Evolutionary conservation across 2,888 invertebrate species (phyloP), one percentile per base, ranked within the genome.

Genomic region (Stenchaetothrips biformis): DNA sequence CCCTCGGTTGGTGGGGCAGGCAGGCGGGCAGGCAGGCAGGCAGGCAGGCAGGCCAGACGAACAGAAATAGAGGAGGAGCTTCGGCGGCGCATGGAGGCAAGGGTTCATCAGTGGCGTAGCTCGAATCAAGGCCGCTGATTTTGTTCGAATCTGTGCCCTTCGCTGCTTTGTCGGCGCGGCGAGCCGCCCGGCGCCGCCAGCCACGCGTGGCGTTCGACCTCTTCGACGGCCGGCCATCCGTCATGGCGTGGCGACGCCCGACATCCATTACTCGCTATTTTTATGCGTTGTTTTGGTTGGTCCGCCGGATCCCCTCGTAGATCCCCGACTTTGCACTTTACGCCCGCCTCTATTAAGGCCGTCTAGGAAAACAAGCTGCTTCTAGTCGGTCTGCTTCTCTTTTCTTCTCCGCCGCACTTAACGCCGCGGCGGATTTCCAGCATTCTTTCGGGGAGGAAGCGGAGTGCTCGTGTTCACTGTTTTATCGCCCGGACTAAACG

Each of bases 31-130:
- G 37, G 37, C 37, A 4, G 37, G 37, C 37, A 37, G 37, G 37
- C 37, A 37, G 37, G 37, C 37, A 37, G 37, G 37, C 37, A 37
- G 37, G 37, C 37, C 37, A 37, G 67, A 25, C 53, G 67, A 74
- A 74, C 67, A 74, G 67, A 74, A 74, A 74, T 74, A 74, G 67
- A 74, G 67, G 67, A 21, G 67, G 67, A 74, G 67, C 67, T 25
- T 25, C 21, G 67, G 25, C 67, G 18, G 67, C 67, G 67, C 67
- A 74, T 74, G 67, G 67, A 74, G 67, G 67, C 37, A 37, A 37
- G 37, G 37, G 37, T 37, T 37, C 37, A 37, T 4, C 37, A 37
- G 37, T 37, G 37, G 37, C 37, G 37, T 37, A 37, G 37, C 37
- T 37, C 37, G 37, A 37, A 37, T 37, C 37, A 37, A 37, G 37